These are phyloP conservation scores for Burhinus bistriatus DNA, from an alignment of 2,113 vertebrate species.

Conservation along the genomic window DNA sequence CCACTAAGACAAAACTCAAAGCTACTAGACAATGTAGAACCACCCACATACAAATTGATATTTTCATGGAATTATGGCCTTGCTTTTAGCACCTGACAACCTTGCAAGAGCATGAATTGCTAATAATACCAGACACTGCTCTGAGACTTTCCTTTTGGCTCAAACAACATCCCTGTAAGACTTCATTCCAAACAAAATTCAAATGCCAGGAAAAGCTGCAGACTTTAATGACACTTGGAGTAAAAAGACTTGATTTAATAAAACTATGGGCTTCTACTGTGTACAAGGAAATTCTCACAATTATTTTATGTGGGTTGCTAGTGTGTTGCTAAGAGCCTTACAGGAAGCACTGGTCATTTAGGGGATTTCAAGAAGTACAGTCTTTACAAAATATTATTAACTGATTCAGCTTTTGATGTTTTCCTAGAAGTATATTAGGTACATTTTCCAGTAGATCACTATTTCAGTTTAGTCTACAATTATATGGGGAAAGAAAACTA, in stretches of 20 bases:
- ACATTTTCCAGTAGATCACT: not conserved
- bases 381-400: constrained; percentile 24
- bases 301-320: constrained; percentile 22
- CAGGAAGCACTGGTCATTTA: not conserved
- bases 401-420: constrained; percentile 12
- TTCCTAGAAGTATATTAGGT: constrained; percentile 28
- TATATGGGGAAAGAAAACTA: not conserved
- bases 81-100: not conserved
- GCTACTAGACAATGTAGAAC: not conserved
- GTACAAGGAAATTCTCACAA: constrained; percentile 47
- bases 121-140: not conserved
- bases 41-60: not conserved
- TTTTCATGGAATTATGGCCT: not conserved
- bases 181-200: not conserved
- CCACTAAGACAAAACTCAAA: not conserved
- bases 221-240: not conserved
- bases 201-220: constrained; percentile 1
- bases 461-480: not conserved
- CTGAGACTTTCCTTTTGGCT: not conserved
- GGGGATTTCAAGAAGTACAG: constrained; percentile 5
- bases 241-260: constrained; percentile 45
- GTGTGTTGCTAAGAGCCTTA: not conserved
- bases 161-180: not conserved
- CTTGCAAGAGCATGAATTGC: not conserved
- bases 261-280: not conserved